Evolutionary conservation across 1,140 invertebrate genomes (phyloP).

Genomic region (Andrena cerasifolii): DNA sequence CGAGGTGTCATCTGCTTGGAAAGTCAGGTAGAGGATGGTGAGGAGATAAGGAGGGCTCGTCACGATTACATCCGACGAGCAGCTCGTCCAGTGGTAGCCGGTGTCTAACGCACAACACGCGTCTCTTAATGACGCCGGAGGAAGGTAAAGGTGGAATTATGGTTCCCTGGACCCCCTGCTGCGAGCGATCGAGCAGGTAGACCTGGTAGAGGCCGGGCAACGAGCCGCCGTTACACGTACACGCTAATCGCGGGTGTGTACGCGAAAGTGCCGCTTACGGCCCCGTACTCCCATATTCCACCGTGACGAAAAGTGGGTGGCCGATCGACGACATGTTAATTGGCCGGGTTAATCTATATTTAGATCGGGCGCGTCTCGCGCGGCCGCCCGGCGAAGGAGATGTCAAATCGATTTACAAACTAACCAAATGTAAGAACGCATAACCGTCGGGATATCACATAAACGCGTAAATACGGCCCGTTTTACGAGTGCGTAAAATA

Average conservation of each 20-base stretch:
- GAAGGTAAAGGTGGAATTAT: slow-evolving; percentile 62
- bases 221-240: slow-evolving; percentile 40
- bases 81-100: slow-evolving; percentile 47
- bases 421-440: slow-evolving; percentile 25
- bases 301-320: slow-evolving; percentile 44
- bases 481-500: slow-evolving; percentile 48
- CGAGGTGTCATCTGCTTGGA: slow-evolving; percentile 45
- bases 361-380: neutral
- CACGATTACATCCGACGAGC: slow-evolving; percentile 39
- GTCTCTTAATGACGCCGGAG: slow-evolving; percentile 58
- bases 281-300: slow-evolving; percentile 12
- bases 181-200: slow-evolving; percentile 64
- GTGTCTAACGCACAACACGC: slow-evolving; percentile 58
- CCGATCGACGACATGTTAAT: slow-evolving; percentile 39
- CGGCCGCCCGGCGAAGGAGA: neutral
- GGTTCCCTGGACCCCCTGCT: slow-evolving; percentile 50
- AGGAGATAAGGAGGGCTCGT: slow-evolving; percentile 50
- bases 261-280: slow-evolving; percentile 35
- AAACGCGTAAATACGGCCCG: slow-evolving; percentile 51
- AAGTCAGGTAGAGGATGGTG: slow-evolving; percentile 60
- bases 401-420: slow-evolving; percentile 28
- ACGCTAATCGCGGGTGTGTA: slow-evolving; percentile 50
- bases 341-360: slow-evolving; percentile 40
- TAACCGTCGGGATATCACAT: slow-evolving; percentile 32
- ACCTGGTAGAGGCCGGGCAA: slow-evolving; percentile 29